Conservation (phyloP, 2,797 vertebrate species). For the Enteromius anoplus region DNA sequence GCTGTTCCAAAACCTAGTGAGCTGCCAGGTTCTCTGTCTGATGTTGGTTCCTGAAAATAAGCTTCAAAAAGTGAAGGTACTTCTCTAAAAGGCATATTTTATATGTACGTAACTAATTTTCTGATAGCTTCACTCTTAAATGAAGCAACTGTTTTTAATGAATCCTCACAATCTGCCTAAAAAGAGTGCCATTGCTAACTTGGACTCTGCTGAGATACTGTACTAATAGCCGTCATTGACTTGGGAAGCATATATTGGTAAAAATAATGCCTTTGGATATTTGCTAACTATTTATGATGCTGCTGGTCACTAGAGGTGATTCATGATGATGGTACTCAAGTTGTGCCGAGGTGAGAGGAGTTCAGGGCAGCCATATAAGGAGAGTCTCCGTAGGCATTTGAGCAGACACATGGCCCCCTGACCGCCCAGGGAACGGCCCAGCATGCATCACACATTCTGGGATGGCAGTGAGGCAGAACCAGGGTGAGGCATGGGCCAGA, state of each 20-base stretch:
- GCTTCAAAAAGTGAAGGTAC: not conserved
- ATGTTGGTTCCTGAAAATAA: not conserved
- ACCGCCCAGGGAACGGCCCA: conserved; percentile 57
- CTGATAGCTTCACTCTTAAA: not conserved
- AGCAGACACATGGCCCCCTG: conserved; percentile 62
- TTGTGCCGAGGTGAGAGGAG: conserved; percentile 57
- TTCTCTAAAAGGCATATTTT: not conserved
- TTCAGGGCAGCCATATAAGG: conserved; percentile 61
- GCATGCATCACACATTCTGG: conserved; percentile 53
- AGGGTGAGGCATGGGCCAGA: conserved; percentile 59
- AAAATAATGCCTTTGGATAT: not conserved
- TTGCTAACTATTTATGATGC: conserved; percentile 24
- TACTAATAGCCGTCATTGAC: not conserved
- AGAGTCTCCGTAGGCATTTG: conserved; percentile 60
- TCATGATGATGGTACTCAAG: conserved; percentile 48
- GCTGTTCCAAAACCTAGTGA: not conserved
- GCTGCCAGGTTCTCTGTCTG: not conserved
- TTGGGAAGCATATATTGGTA: not conserved
- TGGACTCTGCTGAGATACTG: not conserved
- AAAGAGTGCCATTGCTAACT: not conserved
- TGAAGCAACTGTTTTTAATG: not conserved
- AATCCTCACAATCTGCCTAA: not conserved
- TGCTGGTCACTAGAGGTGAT: conserved; percentile 19
- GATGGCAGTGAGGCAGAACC: conserved; percentile 61
- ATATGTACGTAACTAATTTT: not conserved